Evolutionary conservation across 1,140 invertebrate species (phyloP), one percentile per base, ranked within the genome.

Genomic region (Drosophila kikkawai): DNA sequence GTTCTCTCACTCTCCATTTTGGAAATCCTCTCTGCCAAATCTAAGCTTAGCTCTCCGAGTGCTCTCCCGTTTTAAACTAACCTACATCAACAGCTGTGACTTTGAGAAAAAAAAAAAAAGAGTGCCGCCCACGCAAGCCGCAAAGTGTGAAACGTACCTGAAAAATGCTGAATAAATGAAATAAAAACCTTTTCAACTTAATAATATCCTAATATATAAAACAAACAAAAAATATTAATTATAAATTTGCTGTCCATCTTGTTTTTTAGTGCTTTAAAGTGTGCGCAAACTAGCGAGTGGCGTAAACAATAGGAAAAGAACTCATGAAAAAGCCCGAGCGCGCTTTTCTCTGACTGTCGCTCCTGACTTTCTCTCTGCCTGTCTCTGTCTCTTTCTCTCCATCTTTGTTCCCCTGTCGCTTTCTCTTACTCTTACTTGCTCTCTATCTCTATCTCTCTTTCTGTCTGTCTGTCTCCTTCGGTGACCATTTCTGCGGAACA

Each of bases 51-150:
- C 13, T 56, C 36, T 56, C 36, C 5, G 4, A 39, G 36, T 11
- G 37, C 47, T 47, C 57, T 50, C 59, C 47, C 47, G 8, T 26
- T 65, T 75, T 71, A 75, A 90, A 90, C 85, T 90, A 90, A 90
- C 85, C 85, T 90, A 90, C 85, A 90, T 91, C 85, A 90, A 90
- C 85, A 90, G 85, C 85, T 90, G 85, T 88, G 73, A 66, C 53
- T 44, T 55, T 53, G 57, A 15, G 34, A 48, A 22, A 55, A 63
- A 22, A 22, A 22, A 22, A 22, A 68, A 58, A 44, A 69, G 67
- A 68, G 51, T 66, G 70, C 53, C 75, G 41, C 68, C 75, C 78
- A 88, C 81, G 73, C 75, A 56, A 75, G 45, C 55, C 80, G 44
- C 66, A 63, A 69, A 76, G 8, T 32, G 37, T 34, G 37, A 61